These are phyloP conservation scores for Pteropus alecto DNA, from an alignment of 2,113 vertebrate species.

Conservation along the genomic window DNA sequence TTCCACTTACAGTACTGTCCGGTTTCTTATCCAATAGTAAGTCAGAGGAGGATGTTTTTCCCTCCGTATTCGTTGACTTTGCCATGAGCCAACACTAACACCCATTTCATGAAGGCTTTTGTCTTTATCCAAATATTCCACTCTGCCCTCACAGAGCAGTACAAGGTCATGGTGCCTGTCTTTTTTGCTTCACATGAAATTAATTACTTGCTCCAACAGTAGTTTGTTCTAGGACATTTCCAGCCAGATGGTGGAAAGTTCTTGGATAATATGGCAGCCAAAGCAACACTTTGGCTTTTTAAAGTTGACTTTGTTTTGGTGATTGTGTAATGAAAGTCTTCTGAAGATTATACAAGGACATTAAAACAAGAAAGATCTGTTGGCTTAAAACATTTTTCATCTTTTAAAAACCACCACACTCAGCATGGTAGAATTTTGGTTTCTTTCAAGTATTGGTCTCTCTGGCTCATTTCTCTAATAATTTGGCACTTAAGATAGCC, in stretches of 20 bases:
- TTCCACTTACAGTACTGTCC: conserved; percentile 54
- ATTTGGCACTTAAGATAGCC: conserved; percentile 8
- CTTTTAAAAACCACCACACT: conserved; percentile 51
- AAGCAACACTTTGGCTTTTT: conserved; percentile 57
- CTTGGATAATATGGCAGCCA: conserved; percentile 61
- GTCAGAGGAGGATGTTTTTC: conserved; percentile 53
- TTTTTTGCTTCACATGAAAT: conserved; percentile 63
- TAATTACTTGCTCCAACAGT: conserved; percentile 73
- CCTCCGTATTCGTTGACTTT: conserved; percentile 27
- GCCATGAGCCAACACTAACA: conserved; percentile 70
- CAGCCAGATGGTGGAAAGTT: conserved; percentile 78
- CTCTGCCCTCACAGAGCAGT: conserved; percentile 23
- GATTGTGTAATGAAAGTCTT: conserved; percentile 69
- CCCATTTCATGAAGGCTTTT: conserved; percentile 67
- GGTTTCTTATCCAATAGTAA: conserved; percentile 51
- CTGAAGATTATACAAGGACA: conserved; percentile 67
- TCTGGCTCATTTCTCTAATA: conserved; percentile 25
- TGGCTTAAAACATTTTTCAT: conserved; percentile 63
- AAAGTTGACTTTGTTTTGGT: conserved; percentile 74
- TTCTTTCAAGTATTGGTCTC: conserved; percentile 59
- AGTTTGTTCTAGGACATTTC: conserved; percentile 73
- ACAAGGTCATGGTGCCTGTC: conserved; percentile 48
- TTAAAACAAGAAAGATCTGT: conserved; percentile 69
- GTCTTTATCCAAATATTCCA: conserved; percentile 72
- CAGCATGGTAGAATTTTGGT: conserved; percentile 52